Percentiles rank a stretch among this genome's conserved stretches.
Evolutionary conservation across 2,888 invertebrate species (phyloP).

Genomic region (Clistopyga incitator): DNA sequence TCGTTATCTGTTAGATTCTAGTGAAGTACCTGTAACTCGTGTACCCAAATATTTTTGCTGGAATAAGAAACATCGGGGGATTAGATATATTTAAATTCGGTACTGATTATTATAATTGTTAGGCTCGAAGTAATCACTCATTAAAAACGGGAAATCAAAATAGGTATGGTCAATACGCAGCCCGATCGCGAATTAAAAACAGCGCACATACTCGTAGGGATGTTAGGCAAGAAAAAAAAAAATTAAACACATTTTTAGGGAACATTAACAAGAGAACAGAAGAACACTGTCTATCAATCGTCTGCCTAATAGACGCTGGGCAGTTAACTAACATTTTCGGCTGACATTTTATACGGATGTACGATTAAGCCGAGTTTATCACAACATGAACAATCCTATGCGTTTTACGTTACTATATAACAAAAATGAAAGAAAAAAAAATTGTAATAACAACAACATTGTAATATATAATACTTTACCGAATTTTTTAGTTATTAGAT

Average conservation of each 20-base stretch:
- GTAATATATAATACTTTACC: constrained; percentile 33
- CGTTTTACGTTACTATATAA: constrained; percentile 59
- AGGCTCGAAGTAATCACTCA: constrained; percentile 11
- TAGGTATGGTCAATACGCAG: constrained; percentile 47
- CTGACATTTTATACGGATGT: constrained; percentile 69
- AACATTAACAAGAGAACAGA: constrained; percentile 21
- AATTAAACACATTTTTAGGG: constrained; percentile 5
- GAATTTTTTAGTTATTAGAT: constrained; percentile 48
- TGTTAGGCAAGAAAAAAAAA: constrained; percentile 23
- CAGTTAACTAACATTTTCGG: constrained; percentile 55
- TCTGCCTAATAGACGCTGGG: constrained; percentile 25
- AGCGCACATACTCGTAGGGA: constrained; percentile 24
- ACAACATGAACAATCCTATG: constrained; percentile 22
- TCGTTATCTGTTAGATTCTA: constrained; percentile 51
- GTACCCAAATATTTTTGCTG: constrained; percentile 62
- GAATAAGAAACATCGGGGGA: constrained; percentile 30
- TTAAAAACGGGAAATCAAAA: constrained; percentile 59
- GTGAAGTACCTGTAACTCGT: constrained; percentile 60
- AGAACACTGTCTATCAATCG: constrained; percentile 35
- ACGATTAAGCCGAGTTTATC: constrained; percentile 52
- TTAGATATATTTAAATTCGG: constrained; percentile 26
- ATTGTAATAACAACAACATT: neutral
- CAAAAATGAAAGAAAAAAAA: neutral
- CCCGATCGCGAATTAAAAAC: constrained; percentile 37
- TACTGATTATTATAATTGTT: constrained; percentile 9